Conservation (phyloP, 2,888 invertebrate species). For the Linnaemya tessellans region DNA sequence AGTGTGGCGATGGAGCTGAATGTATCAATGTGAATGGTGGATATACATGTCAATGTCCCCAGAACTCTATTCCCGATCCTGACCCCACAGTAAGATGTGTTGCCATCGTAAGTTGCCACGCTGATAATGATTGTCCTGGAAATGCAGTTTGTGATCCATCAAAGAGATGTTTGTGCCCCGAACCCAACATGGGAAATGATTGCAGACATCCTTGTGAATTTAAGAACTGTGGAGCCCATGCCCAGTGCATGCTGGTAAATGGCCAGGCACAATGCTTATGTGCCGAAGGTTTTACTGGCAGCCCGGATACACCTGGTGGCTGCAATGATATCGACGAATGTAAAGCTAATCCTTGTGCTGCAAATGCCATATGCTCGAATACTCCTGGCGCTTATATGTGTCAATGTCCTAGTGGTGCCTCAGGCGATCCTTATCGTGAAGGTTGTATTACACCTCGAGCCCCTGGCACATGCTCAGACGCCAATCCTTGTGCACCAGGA, state of each 20-base stretch:
- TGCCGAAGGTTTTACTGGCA: constrained; percentile 90
- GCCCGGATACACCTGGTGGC: constrained; percentile 85
- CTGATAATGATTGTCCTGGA: constrained; percentile 92
- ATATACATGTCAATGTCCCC: constrained; percentile 91
- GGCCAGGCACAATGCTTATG: constrained; percentile 93
- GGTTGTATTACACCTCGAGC: constrained; percentile 88
- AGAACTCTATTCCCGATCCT: constrained; percentile 91
- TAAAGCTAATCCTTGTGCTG: constrained; percentile 90
- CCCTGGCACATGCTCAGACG: constrained; percentile 88
- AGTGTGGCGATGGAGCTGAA: constrained; percentile 91
- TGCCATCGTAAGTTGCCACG: constrained; percentile 90
- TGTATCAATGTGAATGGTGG: constrained; percentile 92
- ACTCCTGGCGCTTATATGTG: constrained; percentile 93
- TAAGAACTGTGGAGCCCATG: constrained; percentile 92
- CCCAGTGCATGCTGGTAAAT: constrained; percentile 93
- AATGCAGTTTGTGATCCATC: constrained; percentile 92
- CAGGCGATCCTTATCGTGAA: constrained; percentile 91
- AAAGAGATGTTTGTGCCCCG: constrained; percentile 93
- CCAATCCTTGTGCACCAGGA: constrained; percentile 91
- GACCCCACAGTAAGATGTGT: constrained; percentile 92
- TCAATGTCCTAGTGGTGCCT: constrained; percentile 92
- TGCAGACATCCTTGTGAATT: constrained; percentile 97
- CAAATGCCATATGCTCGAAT: constrained; percentile 94
- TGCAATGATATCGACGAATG: constrained; percentile 97
- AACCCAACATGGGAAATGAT: constrained; percentile 95